A percentile compares a stretch with the other conserved stretches of the same genome.
phyloP scores from a whole-genome alignment of 2,888 invertebrate species.

The Erannis defoliaria region DNA sequence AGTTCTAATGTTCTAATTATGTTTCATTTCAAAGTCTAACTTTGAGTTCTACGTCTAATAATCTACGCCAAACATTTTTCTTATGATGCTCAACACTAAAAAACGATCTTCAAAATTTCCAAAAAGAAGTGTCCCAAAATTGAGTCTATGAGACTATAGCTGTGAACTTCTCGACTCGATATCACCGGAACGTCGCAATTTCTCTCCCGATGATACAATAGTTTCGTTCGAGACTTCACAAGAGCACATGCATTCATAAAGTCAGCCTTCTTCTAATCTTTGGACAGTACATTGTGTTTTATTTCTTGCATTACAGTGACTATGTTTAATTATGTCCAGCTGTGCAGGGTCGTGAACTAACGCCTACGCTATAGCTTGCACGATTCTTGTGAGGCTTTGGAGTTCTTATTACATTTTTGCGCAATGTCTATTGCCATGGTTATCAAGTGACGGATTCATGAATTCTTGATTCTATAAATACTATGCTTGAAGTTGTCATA shows the following conservation, averaged over 20 bases:
- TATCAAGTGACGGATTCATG: slow-evolving; percentile 37
- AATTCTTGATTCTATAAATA: background rate
- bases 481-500: too few species aligned
- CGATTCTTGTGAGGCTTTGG: slow-evolving; percentile 46
- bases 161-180: slow-evolving; percentile 15
- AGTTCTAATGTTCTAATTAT: background rate
- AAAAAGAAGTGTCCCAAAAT: background rate
- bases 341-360: slow-evolving; percentile 77
- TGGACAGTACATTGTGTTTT: slow-evolving; percentile 57
- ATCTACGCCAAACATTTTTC: background rate
- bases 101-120: background rate
- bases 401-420: slow-evolving; percentile 39
- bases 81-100: slow-evolving; percentile 11
- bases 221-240: slow-evolving; percentile 37
- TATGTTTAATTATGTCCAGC: slow-evolving; percentile 70
- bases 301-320: slow-evolving; percentile 65
- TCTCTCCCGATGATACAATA: slow-evolving; percentile 9
- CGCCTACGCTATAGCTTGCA: slow-evolving; percentile 64
- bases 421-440: slow-evolving; percentile 47
- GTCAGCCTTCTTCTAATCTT: slow-evolving; percentile 62
- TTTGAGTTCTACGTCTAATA: slow-evolving; percentile 10
- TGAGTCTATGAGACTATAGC: background rate
- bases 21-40: background rate
- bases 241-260: slow-evolving; percentile 51
- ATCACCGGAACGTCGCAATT: slow-evolving; percentile 42